Percentiles rank a stretch among this genome's conserved stretches.
phyloP scores from a whole-genome alignment of 1,140 invertebrate genomes.

The Papilio glaucus region DNA sequence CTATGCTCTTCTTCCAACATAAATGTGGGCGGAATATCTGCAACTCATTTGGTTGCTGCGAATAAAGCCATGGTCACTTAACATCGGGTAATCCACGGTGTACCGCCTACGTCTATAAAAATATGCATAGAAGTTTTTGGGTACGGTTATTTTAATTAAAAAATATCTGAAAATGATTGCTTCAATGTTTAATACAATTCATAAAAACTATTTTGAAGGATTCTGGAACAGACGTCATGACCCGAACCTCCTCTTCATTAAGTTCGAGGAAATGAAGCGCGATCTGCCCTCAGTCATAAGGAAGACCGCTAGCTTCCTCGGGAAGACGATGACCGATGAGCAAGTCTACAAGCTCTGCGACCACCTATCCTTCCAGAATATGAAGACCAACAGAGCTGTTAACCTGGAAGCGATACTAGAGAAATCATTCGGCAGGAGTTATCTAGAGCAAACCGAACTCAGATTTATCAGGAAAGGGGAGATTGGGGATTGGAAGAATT shows the following conservation, averaged over 20 bases:
- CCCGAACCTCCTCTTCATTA: conserved; percentile 89
- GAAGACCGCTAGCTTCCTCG: conserved; percentile 89
- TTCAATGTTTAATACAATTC: neutral
- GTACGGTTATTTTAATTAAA: too few relatives aligned
- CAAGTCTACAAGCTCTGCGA: conserved; percentile 87
- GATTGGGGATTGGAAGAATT: conserved; percentile 93
- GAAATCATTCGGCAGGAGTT: conserved; percentile 79
- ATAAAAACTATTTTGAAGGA: conserved; percentile 51
- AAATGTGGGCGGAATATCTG: too few relatives aligned
- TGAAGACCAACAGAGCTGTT: conserved; percentile 91
- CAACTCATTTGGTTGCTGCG: too few relatives aligned
- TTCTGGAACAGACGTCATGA: conserved; percentile 89
- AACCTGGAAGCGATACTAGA: conserved; percentile 87
- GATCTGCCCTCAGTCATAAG: conserved; percentile 86
- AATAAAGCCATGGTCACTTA: too few relatives aligned
- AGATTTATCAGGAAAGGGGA: conserved; percentile 92
- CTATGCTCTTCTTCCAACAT: too few relatives aligned
- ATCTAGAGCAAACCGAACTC: conserved; percentile 82
- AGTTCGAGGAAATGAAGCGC: conserved; percentile 93
- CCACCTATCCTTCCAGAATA: conserved; percentile 91
- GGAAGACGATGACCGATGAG: conserved; percentile 86
- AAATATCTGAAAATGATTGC: too few relatives aligned
- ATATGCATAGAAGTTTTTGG: too few relatives aligned
- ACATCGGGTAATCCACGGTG: too few relatives aligned
- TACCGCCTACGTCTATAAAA: too few relatives aligned